Evolutionary conservation across 2,888 invertebrate species (phyloP).

Genomic region (Nomada lathburiana): DNA sequence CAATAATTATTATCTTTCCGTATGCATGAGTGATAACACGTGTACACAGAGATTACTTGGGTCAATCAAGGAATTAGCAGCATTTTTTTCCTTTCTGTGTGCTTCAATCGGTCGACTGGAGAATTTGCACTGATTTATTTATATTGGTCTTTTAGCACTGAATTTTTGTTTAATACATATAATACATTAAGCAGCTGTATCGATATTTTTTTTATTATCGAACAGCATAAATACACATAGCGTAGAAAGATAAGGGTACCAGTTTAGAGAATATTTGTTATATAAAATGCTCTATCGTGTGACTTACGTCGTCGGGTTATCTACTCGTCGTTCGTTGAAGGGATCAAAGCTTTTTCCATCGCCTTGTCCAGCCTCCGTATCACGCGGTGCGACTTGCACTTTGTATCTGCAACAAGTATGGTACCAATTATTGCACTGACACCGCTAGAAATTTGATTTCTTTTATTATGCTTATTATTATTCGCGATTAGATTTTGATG

Average conservation of each 20-base stretch:
- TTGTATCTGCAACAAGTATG: constrained; percentile 82
- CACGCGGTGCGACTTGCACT: constrained; percentile 87
- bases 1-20: neutral
- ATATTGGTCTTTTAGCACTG: too few relatives aligned
- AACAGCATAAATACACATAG: neutral
- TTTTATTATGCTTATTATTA: neutral
- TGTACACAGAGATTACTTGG: neutral
- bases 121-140: too few relatives aligned
- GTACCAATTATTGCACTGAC: constrained; percentile 13
- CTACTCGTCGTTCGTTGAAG: constrained; percentile 89
- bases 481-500: neutral
- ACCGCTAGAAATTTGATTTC: neutral
- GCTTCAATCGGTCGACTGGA: too few relatives aligned
- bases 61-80: neutral
- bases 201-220: too few relatives aligned
- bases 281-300: constrained; percentile 2
- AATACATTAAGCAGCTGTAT: too few relatives aligned
- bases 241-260: neutral
- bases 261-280: constrained; percentile 9
- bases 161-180: too few relatives aligned
- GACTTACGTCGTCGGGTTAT: constrained; percentile 93
- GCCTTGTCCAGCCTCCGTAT: constrained; percentile 86
- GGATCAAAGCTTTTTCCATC: constrained; percentile 89
- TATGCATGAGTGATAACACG: neutral
- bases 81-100: neutral